Evolutionary conservation across 2,113 vertebrate genomes (phyloP).

Genomic region (Phocoena sinus): DNA sequence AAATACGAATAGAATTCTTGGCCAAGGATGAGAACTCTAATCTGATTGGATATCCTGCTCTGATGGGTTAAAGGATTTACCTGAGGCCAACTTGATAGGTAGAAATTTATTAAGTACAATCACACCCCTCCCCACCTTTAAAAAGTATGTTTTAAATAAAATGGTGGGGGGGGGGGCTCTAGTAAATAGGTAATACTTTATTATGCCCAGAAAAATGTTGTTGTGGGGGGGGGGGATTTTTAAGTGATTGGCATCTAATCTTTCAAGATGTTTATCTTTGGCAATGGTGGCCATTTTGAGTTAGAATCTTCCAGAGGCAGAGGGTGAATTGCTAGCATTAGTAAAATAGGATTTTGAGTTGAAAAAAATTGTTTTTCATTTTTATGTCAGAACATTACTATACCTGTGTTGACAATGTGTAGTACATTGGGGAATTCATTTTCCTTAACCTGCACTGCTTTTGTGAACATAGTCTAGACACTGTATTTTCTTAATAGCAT

Average conservation of each 20-base stretch:
- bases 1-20: slow-evolving; percentile 56
- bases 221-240: background rate
- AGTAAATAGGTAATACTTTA: background rate
- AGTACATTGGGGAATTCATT: background rate
- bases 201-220: background rate
- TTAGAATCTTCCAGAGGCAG: background rate
- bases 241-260: background rate
- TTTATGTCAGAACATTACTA: background rate
- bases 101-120: background rate
- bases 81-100: slow-evolving; percentile 80
- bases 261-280: background rate
- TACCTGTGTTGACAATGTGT: background rate
- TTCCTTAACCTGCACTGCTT: background rate
- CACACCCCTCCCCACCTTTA: background rate
- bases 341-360: background rate
- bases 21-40: slow-evolving; percentile 81
- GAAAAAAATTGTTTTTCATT: background rate
- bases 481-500: background rate
- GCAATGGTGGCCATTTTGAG: background rate
- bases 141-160: background rate
- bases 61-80: slow-evolving; percentile 87
- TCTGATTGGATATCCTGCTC: slow-evolving; percentile 75
- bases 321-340: background rate
- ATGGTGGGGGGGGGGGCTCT: fast-evolving
- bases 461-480: background rate